Base-by-base conservation (phyloP, 2,113 vertebrate species). In the Clupea harengus region DNA sequence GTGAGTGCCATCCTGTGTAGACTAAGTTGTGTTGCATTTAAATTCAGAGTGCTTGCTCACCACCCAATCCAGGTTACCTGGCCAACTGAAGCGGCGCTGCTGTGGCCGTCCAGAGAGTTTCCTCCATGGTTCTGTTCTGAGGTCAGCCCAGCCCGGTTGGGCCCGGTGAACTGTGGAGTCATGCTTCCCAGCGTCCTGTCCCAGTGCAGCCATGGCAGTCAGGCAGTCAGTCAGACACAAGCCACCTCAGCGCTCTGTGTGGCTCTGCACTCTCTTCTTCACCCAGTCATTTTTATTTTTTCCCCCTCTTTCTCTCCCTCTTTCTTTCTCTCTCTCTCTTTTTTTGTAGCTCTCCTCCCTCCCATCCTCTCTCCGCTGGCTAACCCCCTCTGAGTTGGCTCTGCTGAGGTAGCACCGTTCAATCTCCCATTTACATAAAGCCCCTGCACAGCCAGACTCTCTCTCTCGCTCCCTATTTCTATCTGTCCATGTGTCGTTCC, bases 361-460 rank as follows among this genome's bases (percentile, higher is more conserved):
- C 64, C 25, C 25, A 45, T 49, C 83, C 83, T 52, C 49, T 81
- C 39, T 82, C 49, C 83, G 85, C 82, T 89, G 64, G 54, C 78
- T 88, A 80, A 82, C 86, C 83, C 85, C 75, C 82, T 86, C 52
- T 75, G 67, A 89, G 85, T 84, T 80, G 85, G 84, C 88, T 84
- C 72, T 91, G 89, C 91, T 92, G 88, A 91, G 83, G 86, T 89
- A 72, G 91, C 90, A 89, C 86, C 39, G 72, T 78, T 78, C 25
- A 78, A 32, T 78, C 72, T 78, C 86, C 87, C 86, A 89, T 85
- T 85, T 83, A 82, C 87, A 52, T 82, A 45, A 45, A 50, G 50
- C 20, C 18, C 83, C 52, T n/a, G 6, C 45, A 81, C 54, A 60
- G 28, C 64, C 32, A 18, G 45, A 32, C 85, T 84, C 25, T 50